These are phyloP conservation scores for Sitta carolinensis DNA, from an alignment of 2,797 vertebrate species.

Conservation along the genomic window DNA sequence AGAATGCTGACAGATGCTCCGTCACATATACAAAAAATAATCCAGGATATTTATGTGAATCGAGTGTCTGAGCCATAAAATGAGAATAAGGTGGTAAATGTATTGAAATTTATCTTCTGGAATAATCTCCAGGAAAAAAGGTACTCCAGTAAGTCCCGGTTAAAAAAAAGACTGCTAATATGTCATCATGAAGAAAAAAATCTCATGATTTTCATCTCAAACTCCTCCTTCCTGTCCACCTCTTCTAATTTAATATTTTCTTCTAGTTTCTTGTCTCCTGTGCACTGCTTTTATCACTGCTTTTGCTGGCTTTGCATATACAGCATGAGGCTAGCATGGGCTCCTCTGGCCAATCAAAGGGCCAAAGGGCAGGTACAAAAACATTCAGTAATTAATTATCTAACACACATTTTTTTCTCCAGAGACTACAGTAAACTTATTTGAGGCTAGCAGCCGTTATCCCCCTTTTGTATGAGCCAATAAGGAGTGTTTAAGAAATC, in stretches of 20 bases:
- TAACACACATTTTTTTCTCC: not conserved
- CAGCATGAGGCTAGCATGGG: not conserved
- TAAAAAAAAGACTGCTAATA: not conserved
- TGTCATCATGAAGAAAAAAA: not conserved
- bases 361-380: not conserved
- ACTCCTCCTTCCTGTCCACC: not conserved
- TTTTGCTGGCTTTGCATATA: not conserved
- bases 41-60: not conserved
- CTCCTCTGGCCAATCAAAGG: not conserved
- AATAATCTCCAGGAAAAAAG: not conserved
- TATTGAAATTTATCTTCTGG: not conserved
- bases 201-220: not conserved
- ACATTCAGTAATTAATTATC: not conserved
- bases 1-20: not conserved
- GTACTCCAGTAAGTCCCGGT: not conserved
- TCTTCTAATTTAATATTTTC: not conserved
- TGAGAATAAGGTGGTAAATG: not conserved
- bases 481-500: not conserved
- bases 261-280: not conserved
- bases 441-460: not conserved
- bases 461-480: not conserved
- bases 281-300: not conserved
- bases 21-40: not conserved
- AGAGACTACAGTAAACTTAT: not conserved
- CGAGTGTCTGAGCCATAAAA: not conserved